Base-by-base conservation (phyloP, 2,888 invertebrate genomes). In the Polymixis flavicincta region DNA sequence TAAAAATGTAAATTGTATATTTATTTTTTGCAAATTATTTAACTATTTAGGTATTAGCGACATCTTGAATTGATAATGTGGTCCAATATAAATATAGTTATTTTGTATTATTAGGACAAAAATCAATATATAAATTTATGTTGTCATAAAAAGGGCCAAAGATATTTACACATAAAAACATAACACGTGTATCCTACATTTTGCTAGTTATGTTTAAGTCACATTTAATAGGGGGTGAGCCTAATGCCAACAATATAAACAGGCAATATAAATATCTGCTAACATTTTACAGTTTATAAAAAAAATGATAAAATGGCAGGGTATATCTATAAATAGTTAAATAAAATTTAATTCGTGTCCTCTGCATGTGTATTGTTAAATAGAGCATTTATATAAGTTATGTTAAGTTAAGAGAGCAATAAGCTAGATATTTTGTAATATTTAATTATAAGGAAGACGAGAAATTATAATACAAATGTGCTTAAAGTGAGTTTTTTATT, bases 391-490 rank as follows among this genome's bases (percentile, higher is more conserved):
- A 87, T 74, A 71, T 92, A 93, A 90, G 90, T 90, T 90, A 71
- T 68, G 8, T 63, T 82, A 84, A 81, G 59, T n/a, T 91, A 75
- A 83, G 76, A 89, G 89, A 93, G 93, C 93, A 93, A 93, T 93
- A 93, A 92, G 91, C 89, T 88, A 83, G 80, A 88, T 90, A 89
- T 91, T 92, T 92, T 90, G 87, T 92, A 89, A 87, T 84, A 86
- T 80, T 84, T 84, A 87, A 85, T 88, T 84, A 81, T 89, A 89
- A 88, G 84, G 85, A 88, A 89, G 88, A 89, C 91, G 82, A 79
- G 82, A 88, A 84, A 88, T 88, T 88, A 93, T 92, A 93, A 91
- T 92, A 91, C 90, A 85, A 90, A 93, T 92, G 93, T 94, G 95
- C 95, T 95, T 95, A 94, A 83, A 83, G 45, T 83, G 69, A 84